These are phyloP conservation scores for Nebria salina DNA, from an alignment of 2,888 invertebrate species.

Conservation along the genomic window DNA sequence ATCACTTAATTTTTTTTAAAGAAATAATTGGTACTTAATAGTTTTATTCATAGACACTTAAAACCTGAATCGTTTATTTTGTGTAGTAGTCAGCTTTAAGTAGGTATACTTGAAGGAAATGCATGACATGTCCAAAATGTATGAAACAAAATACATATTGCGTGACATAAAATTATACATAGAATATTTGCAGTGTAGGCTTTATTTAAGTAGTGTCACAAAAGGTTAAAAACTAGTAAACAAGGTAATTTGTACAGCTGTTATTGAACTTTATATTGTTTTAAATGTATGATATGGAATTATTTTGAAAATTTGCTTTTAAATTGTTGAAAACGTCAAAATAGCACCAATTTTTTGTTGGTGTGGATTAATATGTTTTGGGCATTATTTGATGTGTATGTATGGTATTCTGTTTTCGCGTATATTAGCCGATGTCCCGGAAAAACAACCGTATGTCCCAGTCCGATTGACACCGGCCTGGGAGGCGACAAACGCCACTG, in stretches of 20 bases:
- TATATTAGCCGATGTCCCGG: slow-evolving; percentile 56
- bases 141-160: not conserved
- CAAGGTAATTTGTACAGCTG: not conserved
- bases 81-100: not conserved
- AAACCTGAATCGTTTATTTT: not conserved
- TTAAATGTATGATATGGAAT: too few species aligned
- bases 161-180: not conserved
- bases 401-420: not conserved
- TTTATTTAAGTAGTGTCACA: not conserved
- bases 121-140: not conserved
- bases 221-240: not conserved
- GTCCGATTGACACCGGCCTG: slow-evolving; percentile 87
- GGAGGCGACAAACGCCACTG: slow-evolving; percentile 85
- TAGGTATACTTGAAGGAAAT: not conserved
- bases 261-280: not conserved
- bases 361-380: too few species aligned
- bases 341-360: not conserved
- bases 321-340: not conserved
- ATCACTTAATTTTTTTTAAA: too few species aligned
- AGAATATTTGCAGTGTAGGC: not conserved
- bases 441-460: slow-evolving; percentile 75
- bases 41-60: not conserved
- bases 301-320: too few species aligned
- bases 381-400: not conserved
- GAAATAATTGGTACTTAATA: too few species aligned